Evolutionary conservation across 2,113 vertebrate species (phyloP), one percentile per base, ranked within the genome.

Genomic region (Toxotes chatareus): DNA sequence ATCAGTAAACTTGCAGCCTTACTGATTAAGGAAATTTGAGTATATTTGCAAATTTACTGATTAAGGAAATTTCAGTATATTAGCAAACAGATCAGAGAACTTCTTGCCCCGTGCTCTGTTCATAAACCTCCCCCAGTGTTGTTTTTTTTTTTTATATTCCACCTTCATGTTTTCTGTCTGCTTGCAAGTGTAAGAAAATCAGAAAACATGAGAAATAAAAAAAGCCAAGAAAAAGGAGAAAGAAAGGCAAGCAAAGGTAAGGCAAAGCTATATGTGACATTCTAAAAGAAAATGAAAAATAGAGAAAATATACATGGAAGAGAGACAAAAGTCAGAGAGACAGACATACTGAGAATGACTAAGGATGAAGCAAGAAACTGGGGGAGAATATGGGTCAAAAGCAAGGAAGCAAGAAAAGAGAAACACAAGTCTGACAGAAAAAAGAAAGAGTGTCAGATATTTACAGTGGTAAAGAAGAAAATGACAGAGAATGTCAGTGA

Each of bases 1-100:
- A 77, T 81, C 40, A 56, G 47, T 32, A 12, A 21, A 67, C 62
- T 47, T 76, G 44, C 44, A 61, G 64, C 40, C 32, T 11, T 32
- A 59, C 5, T 71, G 17, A 76, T 64, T 38, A 64, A 40, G 31
- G 17, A 76, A 51, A 61, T 62, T 36, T 46, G 2, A 34, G 36
- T 57, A 57, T 10, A 56, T 57, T 38, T 38, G 10, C 19, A 47
- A 51, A 77, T 44, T 7, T 16, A 36, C 59, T 8, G 51, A 83
- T 77, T 23, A 51, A 0, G 13, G 23, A 63, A 59, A 63, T 42
- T 51, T 83, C 34, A 7, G 61, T n/a, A 17, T 51, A 11, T 68
- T 32, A 47, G 38, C 7, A 62, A 62, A 68, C 31, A 2, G 46
- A 68, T 79, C 32, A 49, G 38, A 57, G 10, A 14, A 32, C 67